Base-by-base conservation (phyloP, 2,797 vertebrate species). In the Valencia hispanica region DNA sequence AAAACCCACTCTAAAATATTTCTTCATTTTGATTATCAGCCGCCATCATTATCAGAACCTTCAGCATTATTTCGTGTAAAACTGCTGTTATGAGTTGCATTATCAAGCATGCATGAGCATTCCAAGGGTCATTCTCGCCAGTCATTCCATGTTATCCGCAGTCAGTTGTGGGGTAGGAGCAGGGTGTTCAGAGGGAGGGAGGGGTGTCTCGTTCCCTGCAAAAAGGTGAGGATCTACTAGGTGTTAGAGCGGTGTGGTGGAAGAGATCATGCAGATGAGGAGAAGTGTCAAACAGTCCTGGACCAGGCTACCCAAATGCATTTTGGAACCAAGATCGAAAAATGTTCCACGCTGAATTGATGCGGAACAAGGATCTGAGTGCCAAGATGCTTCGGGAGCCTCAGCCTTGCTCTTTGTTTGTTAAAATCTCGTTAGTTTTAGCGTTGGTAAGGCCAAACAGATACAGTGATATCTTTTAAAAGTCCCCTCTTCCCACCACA, bases 41-140 rank as follows among this genome's bases (percentile, higher is more conserved):
- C 3, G 48, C 45, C 77, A 66, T 79, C 71, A 82, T 43, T 34
- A 61, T 51, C 77, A 77, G 77, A 70, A 84, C 78, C 73, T 86
- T 41, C 73, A 82, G 72, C 68, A 83, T 87, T 76, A 72, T 85
- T 80, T 83, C 61, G 82, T 78, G 79, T 48, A 81, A 81, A 88
- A 87, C 84, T 82, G 86, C 80, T 75, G 69, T 84, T 85, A 87
- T 88, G 91, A 85, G 79, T 91, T 91, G 88, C 82, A 88, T 85
- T 45, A n/a, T 91, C 89, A 94, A 79, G 91, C 93, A 94, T 94
- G 92, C 91, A 93, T 88, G 91, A 93, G 93, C 94, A 95, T 95
- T 95, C 95, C 87, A 71, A 90, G 91, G 93, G 85, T 91, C 94
- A 95, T 95, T 94, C 95, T 95, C 85, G 90, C 80, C 85, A 89